Conservation (phyloP, 1,140 invertebrate species). For the Phthorimaea operculella region DNA sequence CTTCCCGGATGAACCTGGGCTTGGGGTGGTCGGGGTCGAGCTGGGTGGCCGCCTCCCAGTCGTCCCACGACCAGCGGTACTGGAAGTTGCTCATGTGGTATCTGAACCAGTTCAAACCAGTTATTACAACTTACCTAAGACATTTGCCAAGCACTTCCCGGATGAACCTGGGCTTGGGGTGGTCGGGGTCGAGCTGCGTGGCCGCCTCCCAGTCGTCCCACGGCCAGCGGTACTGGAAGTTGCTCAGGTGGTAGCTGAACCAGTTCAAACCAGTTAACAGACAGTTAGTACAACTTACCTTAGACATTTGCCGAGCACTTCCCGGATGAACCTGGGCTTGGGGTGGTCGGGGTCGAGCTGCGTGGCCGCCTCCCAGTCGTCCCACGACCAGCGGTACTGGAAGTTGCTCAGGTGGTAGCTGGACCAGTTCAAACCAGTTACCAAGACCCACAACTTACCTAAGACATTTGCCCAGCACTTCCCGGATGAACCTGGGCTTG, state of each 20-base stretch:
- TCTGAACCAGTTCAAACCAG: slow-evolving; percentile 96
- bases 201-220: slow-evolving; percentile 97
- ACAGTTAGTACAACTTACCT: slow-evolving; percentile 68
- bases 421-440: slow-evolving; percentile 98
- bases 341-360: slow-evolving; percentile 91
- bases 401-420: slow-evolving; percentile 99
- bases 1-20: slow-evolving; percentile 96
- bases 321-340: slow-evolving; percentile 94
- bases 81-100: slow-evolving; percentile 99
- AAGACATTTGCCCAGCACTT: slow-evolving; percentile 91
- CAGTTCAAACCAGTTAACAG: slow-evolving; percentile 84
- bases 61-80: slow-evolving; percentile 98
- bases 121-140: slow-evolving; percentile 84
- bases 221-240: slow-evolving; percentile 92
- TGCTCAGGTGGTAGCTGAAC: slow-evolving; percentile 63
- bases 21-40: slow-evolving; percentile 92
- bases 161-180: slow-evolving; percentile 97
- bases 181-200: slow-evolving; percentile 85
- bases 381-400: slow-evolving; percentile 99
- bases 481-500: slow-evolving; percentile 94
- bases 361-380: slow-evolving; percentile 90
- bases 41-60: slow-evolving; percentile 87
- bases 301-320: slow-evolving; percentile 91
- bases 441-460: slow-evolving; percentile 73
- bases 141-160: slow-evolving; percentile 92